phyloP scores from a whole-genome alignment of 1,140 invertebrate species.

The Hydropsyche tenuis region DNA sequence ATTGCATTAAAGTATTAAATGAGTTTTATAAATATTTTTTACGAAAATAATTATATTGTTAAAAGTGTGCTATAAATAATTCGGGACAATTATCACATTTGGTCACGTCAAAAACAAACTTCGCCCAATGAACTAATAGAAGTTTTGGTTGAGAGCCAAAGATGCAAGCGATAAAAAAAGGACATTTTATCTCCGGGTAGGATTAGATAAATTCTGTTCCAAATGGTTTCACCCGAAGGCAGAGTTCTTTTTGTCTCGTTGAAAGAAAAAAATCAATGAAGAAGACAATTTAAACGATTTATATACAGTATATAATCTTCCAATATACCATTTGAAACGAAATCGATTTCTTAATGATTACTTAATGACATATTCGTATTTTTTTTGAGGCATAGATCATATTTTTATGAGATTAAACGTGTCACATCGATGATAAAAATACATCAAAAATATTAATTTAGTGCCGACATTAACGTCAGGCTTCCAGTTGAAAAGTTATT shows the following conservation, averaged over 20 bases:
- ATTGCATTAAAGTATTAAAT: too few relatives aligned
- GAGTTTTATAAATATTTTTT: too few relatives aligned
- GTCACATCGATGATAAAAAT: neutral
- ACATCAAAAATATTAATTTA: neutral
- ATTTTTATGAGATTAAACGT: neutral
- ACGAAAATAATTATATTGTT: too few relatives aligned
- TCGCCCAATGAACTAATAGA: constrained; percentile 15
- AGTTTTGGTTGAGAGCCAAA: constrained; percentile 12
- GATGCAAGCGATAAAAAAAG: constrained; percentile 11
- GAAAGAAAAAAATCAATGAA: neutral
- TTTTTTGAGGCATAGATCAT: neutral
- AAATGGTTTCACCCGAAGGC: neutral
- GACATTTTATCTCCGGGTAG: neutral
- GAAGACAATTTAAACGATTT: neutral
- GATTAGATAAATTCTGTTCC: constrained; percentile 24
- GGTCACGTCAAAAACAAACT: neutral
- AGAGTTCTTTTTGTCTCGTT: neutral
- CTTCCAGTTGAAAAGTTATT: neutral
- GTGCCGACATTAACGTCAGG: neutral
- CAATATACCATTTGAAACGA: too few relatives aligned
- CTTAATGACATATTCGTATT: neutral
- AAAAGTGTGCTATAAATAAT: neutral
- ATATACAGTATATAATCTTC: neutral
- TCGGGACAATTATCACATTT: neutral
- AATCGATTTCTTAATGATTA: too few relatives aligned